A percentile compares a stretch with the other conserved stretches of the same genome.
These are phyloP conservation scores for Meloidogyne exigua DNA, from an alignment of 1,140 invertebrate species.

Conservation along the genomic window DNA sequence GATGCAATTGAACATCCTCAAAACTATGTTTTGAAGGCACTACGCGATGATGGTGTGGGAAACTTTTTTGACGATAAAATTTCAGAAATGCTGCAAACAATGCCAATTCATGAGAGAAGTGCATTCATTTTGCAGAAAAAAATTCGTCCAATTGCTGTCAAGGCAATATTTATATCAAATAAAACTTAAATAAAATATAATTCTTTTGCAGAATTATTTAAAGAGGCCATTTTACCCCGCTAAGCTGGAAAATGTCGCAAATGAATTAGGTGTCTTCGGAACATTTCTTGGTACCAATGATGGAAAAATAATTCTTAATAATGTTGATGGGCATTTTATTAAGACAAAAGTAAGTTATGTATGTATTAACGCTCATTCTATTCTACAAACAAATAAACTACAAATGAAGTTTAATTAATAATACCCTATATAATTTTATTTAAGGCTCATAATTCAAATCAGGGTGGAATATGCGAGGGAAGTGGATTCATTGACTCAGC, in stretches of 20 bases:
- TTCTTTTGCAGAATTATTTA: conserved; percentile 13
- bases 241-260: background rate
- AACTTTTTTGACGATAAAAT: conserved; percentile 19
- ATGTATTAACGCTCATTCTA: background rate
- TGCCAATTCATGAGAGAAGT: conserved; percentile 4
- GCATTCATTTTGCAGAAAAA: conserved; percentile 1
- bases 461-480: conserved; percentile 7
- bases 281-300: conserved; percentile 10
- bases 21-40: conserved; percentile 12
- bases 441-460: conserved; percentile 7
- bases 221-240: conserved; percentile 8
- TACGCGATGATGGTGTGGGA: background rate
- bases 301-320: background rate
- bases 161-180: conserved; percentile 18
- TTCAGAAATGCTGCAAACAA: conserved; percentile 18
- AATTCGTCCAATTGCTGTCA: conserved; percentile 15
- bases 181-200: background rate
- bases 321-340: background rate
- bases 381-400: background rate
- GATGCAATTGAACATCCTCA: conserved; percentile 6
- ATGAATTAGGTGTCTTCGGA: conserved; percentile 14
- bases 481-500: conserved; percentile 13
- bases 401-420: background rate
- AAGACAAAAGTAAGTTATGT: conserved; percentile 7
- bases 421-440: background rate